Conservation (phyloP, 2,113 vertebrate genomes). For the Megalops atlanticus region DNA sequence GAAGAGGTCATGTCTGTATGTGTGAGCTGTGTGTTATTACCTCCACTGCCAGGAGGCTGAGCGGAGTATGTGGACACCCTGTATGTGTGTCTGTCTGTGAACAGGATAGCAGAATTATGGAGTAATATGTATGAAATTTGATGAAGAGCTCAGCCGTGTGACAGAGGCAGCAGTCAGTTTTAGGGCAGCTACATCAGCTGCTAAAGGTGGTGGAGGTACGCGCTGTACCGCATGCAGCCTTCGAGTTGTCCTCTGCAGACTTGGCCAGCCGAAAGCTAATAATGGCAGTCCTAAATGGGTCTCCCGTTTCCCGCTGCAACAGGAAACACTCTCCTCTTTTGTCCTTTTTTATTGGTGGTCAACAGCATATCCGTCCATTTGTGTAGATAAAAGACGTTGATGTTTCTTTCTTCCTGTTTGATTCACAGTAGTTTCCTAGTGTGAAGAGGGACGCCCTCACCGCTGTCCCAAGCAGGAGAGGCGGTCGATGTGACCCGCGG, state of each 20-base stretch:
- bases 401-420: neutral
- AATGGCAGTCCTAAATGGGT: too few relatives aligned
- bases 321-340: neutral
- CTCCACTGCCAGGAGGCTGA: neutral
- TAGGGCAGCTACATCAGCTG: too few relatives aligned
- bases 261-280: too few relatives aligned
- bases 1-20: neutral
- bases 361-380: neutral
- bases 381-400: neutral
- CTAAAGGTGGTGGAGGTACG: too few relatives aligned
- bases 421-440: neutral
- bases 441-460: neutral
- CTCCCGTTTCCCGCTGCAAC: neutral
- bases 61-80: neutral
- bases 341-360: neutral
- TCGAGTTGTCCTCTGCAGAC: too few relatives aligned
- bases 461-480: neutral
- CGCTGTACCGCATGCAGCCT: too few relatives aligned
- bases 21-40: neutral
- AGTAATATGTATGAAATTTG: too few relatives aligned
- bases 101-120: too few relatives aligned
- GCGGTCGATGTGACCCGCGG: slow-evolving; percentile 13
- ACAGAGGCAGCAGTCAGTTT: too few relatives aligned
- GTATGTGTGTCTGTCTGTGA: neutral
- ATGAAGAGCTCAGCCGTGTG: too few relatives aligned